A percentile compares a stretch with the other conserved stretches of the same genome.
phyloP scores from a whole-genome alignment of 2,113 vertebrate genomes.

The Ovibos moschatus region DNA sequence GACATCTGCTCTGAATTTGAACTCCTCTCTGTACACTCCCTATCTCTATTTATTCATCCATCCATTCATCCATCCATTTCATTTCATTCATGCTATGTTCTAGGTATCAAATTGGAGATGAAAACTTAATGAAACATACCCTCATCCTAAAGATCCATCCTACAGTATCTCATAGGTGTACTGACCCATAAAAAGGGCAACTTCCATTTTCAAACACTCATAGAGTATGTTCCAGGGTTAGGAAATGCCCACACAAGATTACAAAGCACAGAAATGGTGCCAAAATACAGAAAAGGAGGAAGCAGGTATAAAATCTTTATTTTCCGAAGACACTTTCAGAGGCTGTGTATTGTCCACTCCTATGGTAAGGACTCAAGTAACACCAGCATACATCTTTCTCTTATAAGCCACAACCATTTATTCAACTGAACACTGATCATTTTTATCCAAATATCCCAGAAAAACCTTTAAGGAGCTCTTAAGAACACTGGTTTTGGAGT shows the following conservation, averaged over 20 bases:
- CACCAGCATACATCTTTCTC: slow-evolving; percentile 2
- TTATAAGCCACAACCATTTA: slow-evolving; percentile 40
- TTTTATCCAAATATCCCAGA: slow-evolving; percentile 11
- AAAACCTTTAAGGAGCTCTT: slow-evolving; percentile 28
- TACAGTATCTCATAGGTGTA: background rate
- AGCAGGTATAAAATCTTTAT: slow-evolving; percentile 15
- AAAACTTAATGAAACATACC: slow-evolving; percentile 31
- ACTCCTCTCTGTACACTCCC: slow-evolving; percentile 29
- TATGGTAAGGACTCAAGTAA: slow-evolving; percentile 12
- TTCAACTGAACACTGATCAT: slow-evolving; percentile 20
- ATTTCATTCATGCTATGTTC: slow-evolving; percentile 32
- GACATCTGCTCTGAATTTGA: slow-evolving; percentile 29
- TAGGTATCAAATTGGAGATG: slow-evolving; percentile 10
- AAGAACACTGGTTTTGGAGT: slow-evolving; percentile 25
- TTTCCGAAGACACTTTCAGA: slow-evolving; percentile 21
- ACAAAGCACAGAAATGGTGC: slow-evolving; percentile 47
- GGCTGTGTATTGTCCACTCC: background rate
- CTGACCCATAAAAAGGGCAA: slow-evolving; percentile 6
- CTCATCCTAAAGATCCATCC: background rate
- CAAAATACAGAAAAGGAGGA: background rate
- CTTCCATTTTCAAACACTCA: slow-evolving; percentile 50
- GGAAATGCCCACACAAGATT: slow-evolving; percentile 13
- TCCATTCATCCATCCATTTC: background rate
- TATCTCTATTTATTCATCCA: background rate
- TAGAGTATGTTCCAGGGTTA: background rate